These are phyloP conservation scores for Graptemys geographica DNA, from an alignment of 2,797 vertebrate genomes.

Conservation along the genomic window DNA sequence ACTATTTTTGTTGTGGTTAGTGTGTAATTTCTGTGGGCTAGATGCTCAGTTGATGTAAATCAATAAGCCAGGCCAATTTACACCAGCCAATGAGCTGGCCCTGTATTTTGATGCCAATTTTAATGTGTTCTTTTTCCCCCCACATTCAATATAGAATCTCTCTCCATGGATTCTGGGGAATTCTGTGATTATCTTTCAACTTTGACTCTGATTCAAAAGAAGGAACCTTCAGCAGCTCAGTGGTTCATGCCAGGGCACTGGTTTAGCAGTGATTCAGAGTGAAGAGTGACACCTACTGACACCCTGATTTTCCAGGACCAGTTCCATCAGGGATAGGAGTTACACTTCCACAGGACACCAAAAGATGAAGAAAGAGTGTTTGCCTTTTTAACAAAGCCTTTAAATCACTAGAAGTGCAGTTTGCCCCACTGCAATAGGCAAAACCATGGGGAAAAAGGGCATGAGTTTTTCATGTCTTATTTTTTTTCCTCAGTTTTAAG, in stretches of 20 bases:
- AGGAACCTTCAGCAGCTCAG: background rate
- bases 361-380: conserved; percentile 52
- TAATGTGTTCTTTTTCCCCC: background rate
- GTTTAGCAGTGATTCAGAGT: conserved; percentile 14
- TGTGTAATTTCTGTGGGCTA: background rate
- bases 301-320: background rate
- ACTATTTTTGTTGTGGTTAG: background rate
- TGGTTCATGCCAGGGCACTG: accelerated
- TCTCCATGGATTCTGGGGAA: background rate
- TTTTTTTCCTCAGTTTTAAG: conserved; percentile 30
- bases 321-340: background rate
- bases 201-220: background rate
- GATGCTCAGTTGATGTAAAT: background rate
- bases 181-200: background rate
- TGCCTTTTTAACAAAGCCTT: conserved; percentile 39
- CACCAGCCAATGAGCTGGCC: background rate
- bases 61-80: conserved; percentile 28
- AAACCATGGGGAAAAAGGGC: background rate
- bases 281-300: conserved; percentile 67
- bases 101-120: accelerated
- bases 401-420: background rate
- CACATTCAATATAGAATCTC: background rate
- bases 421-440: conserved; percentile 14
- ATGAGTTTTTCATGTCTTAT: conserved; percentile 21
- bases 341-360: conserved; percentile 47